A percentile compares a stretch with the other conserved stretches of the same genome.
phyloP scores from a whole-genome alignment of 2,797 vertebrate genomes.

The Melanotaenia boesemani region DNA sequence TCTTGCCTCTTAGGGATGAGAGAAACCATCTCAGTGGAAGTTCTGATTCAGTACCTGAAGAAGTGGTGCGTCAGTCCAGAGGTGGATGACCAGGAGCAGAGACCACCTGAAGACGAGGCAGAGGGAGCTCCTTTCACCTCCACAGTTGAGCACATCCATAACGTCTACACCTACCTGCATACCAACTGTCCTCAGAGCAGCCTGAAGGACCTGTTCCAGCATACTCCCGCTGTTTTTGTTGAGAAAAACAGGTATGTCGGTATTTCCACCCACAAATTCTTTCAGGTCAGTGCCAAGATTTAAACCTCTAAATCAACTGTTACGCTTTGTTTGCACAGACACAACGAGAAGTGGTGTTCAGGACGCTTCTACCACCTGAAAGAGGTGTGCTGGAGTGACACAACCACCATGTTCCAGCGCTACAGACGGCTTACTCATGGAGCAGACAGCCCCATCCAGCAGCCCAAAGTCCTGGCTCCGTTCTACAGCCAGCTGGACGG shows the following conservation, averaged over 20 bases:
- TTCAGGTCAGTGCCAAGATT: not conserved
- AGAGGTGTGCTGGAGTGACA: constrained; percentile 85
- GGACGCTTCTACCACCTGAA: constrained; percentile 85
- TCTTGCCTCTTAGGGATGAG: constrained; percentile 76
- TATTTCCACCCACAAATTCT: no score
- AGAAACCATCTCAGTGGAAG: constrained; percentile 70
- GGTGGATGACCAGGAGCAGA: constrained; percentile 46
- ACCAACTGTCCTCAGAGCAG: constrained; percentile 66
- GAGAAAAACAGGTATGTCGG: constrained; percentile 69
- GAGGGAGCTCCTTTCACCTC: constrained; percentile 76
- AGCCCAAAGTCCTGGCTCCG: constrained; percentile 78
- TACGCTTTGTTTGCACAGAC: constrained; percentile 39
- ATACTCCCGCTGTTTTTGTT: constrained; percentile 83
- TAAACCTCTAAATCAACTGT: not conserved
- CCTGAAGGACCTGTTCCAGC: constrained; percentile 82
- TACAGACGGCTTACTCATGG: constrained; percentile 67
- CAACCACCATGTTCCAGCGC: constrained; percentile 80
- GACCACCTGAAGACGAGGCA: constrained; percentile 31
- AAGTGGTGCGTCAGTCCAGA: constrained; percentile 75
- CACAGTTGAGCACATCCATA: constrained; percentile 78
- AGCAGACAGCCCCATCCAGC: constrained; percentile 63
- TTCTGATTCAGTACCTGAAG: constrained; percentile 80
- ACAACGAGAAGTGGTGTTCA: constrained; percentile 57
- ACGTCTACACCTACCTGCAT: constrained; percentile 79
- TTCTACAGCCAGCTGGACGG: constrained; percentile 70